Base-by-base conservation (phyloP, 2,888 invertebrate genomes). In the Germaria angustata region DNA sequence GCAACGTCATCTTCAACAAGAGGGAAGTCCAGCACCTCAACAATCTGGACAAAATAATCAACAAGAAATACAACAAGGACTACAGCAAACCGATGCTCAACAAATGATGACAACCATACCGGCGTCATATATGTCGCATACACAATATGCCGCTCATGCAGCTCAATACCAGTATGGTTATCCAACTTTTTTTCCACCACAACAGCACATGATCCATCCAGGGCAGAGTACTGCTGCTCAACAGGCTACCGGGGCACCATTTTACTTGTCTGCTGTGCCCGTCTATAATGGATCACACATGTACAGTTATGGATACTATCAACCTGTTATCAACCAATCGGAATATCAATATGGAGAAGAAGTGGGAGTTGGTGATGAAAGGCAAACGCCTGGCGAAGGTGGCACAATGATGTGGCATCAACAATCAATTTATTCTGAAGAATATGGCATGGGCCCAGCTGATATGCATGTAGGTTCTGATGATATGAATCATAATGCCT, bases 401-500 rank as follows among this genome's bases (percentile, higher is more conserved):
- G 69, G 73, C 24, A 24, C 82, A n/a, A 66, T 82, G 41, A 81
- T 91, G 24, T 91, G 90, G 90, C 90, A 90, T 77, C 84, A 86
- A 15, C 86, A 87, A 2, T 87, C 86, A 7, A 88, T 91, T 72
- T 90, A 90, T 84, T 68, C 87, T 3, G 91, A 91, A 8, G 91
- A 90, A 9, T 91, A 90, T 84, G 87, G 84, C 8, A 86, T 85
- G 79, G 85, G 73, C 71, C 57, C 81, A 8, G 86, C 85, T 20
- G 87, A 86, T 9, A 84, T 88, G 81, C 86, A 84, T 79, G 85
- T 86, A 15, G 85, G 85, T 32, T 44, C 73, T 15, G 91, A 91
- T 68, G 91, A 90, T 75, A 85, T 90, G 11, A 91, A 90, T 85
- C 90, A 91, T 44, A 90, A 90, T 78, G 87, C 87, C 32, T 86